These are phyloP conservation scores for Phyllotis vaccarum DNA, from an alignment of 2,797 vertebrate genomes.

Conservation along the genomic window DNA sequence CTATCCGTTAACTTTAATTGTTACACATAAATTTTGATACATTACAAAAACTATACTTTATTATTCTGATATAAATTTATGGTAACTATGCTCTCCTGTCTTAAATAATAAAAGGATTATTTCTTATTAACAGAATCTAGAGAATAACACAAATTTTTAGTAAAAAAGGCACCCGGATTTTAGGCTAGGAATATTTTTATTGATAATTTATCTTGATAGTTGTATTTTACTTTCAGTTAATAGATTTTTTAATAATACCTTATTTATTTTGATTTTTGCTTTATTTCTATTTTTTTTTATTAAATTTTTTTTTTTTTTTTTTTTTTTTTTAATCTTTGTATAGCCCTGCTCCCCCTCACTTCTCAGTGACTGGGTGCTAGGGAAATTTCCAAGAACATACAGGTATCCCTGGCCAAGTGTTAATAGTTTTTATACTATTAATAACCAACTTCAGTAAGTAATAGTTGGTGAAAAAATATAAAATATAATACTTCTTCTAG, in stretches of 20 bases:
- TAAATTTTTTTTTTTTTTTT: too few relatives aligned
- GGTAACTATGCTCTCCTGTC: background rate
- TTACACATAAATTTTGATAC: constrained; percentile 25
- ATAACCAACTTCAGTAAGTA: background rate
- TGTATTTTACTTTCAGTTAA: background rate
- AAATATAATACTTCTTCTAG: background rate
- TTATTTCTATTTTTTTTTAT: too few relatives aligned
- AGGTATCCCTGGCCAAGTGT: too few relatives aligned
- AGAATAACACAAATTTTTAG: constrained; percentile 40
- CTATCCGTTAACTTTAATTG: background rate
- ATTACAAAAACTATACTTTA: constrained; percentile 15
- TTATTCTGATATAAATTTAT: constrained; percentile 51
- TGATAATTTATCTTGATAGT: background rate
- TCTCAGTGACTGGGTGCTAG: too few relatives aligned
- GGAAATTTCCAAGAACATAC: too few relatives aligned
- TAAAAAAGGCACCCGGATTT: background rate
- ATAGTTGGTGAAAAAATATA: background rate
- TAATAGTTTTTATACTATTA: background rate
- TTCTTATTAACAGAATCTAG: constrained; percentile 32
- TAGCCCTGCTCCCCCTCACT: too few relatives aligned
- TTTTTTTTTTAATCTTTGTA: too few relatives aligned
- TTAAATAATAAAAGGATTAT: background rate
- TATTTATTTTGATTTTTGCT: too few relatives aligned
- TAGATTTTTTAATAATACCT: too few relatives aligned
- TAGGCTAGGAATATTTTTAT: background rate